These are phyloP conservation scores for Mobula hypostoma DNA, from an alignment of 2,113 vertebrate species.

Conservation along the genomic window DNA sequence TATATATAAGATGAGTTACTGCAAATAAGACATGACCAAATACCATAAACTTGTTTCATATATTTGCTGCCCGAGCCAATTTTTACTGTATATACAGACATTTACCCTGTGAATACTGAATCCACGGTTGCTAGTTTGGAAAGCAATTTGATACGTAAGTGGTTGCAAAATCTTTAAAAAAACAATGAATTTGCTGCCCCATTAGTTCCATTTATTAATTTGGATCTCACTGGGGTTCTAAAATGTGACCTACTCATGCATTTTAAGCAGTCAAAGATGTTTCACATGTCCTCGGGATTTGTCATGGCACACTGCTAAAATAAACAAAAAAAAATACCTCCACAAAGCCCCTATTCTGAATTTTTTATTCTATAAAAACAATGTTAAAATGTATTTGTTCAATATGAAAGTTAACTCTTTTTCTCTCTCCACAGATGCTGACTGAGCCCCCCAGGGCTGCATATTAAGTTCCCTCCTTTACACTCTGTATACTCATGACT, in stretches of 20 bases:
- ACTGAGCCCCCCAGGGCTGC: no score
- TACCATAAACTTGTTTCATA: conserved; percentile 46
- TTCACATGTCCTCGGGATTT: background rate
- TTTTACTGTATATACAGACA: background rate
- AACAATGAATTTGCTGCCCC: no score
- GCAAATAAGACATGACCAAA: conserved; percentile 59
- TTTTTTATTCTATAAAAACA: no score
- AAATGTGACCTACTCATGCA: background rate
- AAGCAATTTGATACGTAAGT: background rate
- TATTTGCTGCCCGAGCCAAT: background rate
- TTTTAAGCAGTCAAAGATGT: background rate
- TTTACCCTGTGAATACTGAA: conserved; percentile 19
- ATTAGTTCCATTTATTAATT: background rate
- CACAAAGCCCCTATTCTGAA: background rate
- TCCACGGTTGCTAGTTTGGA: background rate
- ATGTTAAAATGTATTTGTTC: no score
- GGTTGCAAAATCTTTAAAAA: background rate
- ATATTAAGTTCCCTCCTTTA: no score
- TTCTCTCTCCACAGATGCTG: no score
- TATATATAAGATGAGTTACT: conserved; percentile 64
- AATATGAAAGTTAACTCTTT: no score
- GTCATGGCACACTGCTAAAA: background rate
- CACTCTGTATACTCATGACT: no score
- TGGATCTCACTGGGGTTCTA: background rate
- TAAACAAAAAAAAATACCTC: no score